Conservation (phyloP, 2,113 vertebrate species). For the Sylvietta virens region DNA sequence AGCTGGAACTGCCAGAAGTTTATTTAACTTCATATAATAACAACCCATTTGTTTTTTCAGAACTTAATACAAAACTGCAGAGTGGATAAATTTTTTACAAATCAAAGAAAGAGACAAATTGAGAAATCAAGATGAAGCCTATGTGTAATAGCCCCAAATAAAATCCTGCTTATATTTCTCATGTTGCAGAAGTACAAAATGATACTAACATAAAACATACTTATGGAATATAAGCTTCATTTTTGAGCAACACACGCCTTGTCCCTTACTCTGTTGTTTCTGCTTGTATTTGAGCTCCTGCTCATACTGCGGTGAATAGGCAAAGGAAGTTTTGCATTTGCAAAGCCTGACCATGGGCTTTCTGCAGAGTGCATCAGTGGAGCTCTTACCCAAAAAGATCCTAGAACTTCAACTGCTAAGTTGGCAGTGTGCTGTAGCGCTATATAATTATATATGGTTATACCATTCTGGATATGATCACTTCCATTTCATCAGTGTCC, state of each 20-base stretch:
- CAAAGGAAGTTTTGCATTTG: not conserved
- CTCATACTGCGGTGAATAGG: rapidly evolving
- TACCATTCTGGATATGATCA: not conserved
- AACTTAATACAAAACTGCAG: not conserved
- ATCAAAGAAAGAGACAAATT: not conserved
- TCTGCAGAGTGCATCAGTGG: not conserved
- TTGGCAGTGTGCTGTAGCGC: not conserved
- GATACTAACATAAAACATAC: not conserved
- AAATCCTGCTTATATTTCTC: not conserved
- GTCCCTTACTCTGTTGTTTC: not conserved
- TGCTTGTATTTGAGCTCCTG: not conserved
- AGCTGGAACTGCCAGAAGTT: not conserved
- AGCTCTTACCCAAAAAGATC: not conserved
- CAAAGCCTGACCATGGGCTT: rapidly evolving
- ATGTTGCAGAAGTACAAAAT: not conserved
- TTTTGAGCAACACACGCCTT: rapidly evolving
- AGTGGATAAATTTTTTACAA: not conserved
- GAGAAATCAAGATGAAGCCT: not conserved
- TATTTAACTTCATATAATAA: not conserved
- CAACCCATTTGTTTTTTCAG: not conserved
- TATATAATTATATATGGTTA: not conserved
- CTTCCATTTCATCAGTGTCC: not conserved
- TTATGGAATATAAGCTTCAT: not conserved
- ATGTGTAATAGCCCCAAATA: not conserved
- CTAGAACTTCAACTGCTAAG: not conserved